Conservation (phyloP, 2,888 invertebrate genomes). For the Andrena dorsata region DNA sequence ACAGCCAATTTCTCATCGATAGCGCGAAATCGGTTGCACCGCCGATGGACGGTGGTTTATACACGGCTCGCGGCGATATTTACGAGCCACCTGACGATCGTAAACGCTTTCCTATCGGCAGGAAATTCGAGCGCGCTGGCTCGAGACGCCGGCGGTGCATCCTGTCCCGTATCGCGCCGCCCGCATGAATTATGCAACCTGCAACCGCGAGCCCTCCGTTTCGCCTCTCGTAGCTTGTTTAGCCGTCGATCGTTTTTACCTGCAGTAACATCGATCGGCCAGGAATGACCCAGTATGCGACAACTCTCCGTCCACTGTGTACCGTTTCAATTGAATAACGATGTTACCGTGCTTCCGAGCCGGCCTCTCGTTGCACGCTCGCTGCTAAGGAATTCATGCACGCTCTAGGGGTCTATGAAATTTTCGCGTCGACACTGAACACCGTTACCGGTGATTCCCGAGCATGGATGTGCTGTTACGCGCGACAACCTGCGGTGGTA, state of each 20-base stretch:
- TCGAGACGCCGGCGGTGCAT: slow-evolving; percentile 4
- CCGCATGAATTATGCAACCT: slow-evolving; percentile 66
- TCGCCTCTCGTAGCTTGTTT: slow-evolving; percentile 65
- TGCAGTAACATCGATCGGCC: slow-evolving; percentile 74
- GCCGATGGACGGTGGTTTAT: slow-evolving; percentile 27
- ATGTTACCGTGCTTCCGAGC: slow-evolving; percentile 14
- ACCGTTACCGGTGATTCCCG: not conserved
- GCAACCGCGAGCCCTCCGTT: slow-evolving; percentile 45
- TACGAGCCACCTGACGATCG: slow-evolving; percentile 72
- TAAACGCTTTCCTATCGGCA: slow-evolving; percentile 68
- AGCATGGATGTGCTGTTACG: not conserved
- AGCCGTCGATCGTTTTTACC: slow-evolving; percentile 71
- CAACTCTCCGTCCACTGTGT: slow-evolving; percentile 47
- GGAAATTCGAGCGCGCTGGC: slow-evolving; percentile 58
- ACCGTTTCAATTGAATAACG: slow-evolving; percentile 43
- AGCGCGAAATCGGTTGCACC: slow-evolving; percentile 14
- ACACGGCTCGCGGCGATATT: slow-evolving; percentile 34
- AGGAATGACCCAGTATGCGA: slow-evolving; percentile 73
- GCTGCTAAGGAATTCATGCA: not conserved
- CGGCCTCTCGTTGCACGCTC: not conserved
- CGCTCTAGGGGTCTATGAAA: not conserved
- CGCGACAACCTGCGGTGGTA: not conserved
- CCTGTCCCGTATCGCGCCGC: slow-evolving; percentile 3
- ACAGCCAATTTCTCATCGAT: slow-evolving; percentile 31
- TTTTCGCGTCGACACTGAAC: not conserved